These are phyloP conservation scores for Apantesis nais DNA, from an alignment of 2,888 invertebrate genomes.

Conservation along the genomic window DNA sequence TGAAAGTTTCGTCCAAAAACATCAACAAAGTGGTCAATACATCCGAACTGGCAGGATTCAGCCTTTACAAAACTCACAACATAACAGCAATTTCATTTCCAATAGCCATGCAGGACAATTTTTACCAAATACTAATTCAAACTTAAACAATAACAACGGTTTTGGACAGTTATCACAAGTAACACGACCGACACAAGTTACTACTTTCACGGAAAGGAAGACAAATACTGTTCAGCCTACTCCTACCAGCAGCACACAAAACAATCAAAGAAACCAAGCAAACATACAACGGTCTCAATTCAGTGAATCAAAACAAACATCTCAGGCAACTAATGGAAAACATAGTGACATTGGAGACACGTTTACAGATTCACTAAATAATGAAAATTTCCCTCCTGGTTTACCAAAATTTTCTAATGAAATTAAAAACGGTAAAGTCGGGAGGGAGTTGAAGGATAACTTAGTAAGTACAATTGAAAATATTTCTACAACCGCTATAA, in stretches of 20 bases:
- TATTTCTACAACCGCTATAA: conserved; percentile 66
- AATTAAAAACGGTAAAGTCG: conserved; percentile 51
- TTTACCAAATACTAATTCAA: conserved; percentile 42
- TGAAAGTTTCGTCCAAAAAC: conserved; percentile 50
- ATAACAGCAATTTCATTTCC: conserved; percentile 48
- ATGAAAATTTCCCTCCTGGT: conserved; percentile 39
- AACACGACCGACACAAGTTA: conserved; percentile 52
- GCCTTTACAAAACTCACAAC: conserved; percentile 48
- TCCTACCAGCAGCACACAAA: conserved; percentile 48
- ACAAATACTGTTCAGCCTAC: conserved; percentile 40
- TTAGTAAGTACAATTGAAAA: conserved; percentile 72
- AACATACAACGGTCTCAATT: conserved; percentile 57
- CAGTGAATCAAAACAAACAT: conserved; percentile 52
- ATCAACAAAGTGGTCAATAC: conserved; percentile 61
- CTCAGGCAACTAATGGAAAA: conserved; percentile 53
- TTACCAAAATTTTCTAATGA: conserved; percentile 55
- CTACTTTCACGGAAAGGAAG: conserved; percentile 54
- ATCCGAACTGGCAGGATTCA: conserved; percentile 52
- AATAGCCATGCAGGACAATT: conserved; percentile 60
- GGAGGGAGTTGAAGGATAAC: conserved; percentile 69
- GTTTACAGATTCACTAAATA: conserved; percentile 62
- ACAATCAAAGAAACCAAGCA: conserved; percentile 50
- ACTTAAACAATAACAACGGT: conserved; percentile 40
- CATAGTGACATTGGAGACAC: conserved; percentile 52
- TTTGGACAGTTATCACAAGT: conserved; percentile 39